These are phyloP conservation scores for Cheilinus undulatus DNA, from an alignment of 2,113 vertebrate species.

Conservation along the genomic window DNA sequence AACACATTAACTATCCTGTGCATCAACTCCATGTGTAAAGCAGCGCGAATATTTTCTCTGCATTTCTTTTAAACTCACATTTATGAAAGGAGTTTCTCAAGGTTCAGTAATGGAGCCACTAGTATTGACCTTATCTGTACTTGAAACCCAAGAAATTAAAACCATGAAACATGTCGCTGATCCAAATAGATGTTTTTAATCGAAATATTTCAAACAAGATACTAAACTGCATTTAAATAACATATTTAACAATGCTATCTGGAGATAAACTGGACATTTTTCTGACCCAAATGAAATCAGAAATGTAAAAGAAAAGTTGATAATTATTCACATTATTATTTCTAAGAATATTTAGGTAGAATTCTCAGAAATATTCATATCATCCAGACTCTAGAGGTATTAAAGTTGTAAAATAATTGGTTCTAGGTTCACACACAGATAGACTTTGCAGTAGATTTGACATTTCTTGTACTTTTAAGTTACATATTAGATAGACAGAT, in stretches of 20 bases:
- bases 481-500: neutral
- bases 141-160: neutral
- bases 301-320: neutral
- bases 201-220: neutral
- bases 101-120: too few relatives aligned
- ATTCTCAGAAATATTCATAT: neutral
- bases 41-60: too few relatives aligned
- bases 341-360: neutral
- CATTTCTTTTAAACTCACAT: too few relatives aligned
- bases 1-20: too few relatives aligned
- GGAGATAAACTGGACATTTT: neutral
- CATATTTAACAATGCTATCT: neutral
- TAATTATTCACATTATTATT: conserved; percentile 12
- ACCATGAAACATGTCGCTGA: neutral
- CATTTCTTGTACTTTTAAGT: neutral
- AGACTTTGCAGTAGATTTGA: neutral
- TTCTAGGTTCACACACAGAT: neutral
- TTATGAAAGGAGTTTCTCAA: too few relatives aligned
- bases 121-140: too few relatives aligned
- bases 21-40: too few relatives aligned
- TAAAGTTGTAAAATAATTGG: neutral
- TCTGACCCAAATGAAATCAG: neutral
- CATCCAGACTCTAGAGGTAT: conserved; percentile 17
- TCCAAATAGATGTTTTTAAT: conserved; percentile 13
- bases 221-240: conserved; percentile 7